A percentile compares a stretch with the other conserved stretches of the same genome.
These are phyloP conservation scores for Gari tellinella DNA, from an alignment of 2,888 invertebrate genomes.

Conservation along the genomic window DNA sequence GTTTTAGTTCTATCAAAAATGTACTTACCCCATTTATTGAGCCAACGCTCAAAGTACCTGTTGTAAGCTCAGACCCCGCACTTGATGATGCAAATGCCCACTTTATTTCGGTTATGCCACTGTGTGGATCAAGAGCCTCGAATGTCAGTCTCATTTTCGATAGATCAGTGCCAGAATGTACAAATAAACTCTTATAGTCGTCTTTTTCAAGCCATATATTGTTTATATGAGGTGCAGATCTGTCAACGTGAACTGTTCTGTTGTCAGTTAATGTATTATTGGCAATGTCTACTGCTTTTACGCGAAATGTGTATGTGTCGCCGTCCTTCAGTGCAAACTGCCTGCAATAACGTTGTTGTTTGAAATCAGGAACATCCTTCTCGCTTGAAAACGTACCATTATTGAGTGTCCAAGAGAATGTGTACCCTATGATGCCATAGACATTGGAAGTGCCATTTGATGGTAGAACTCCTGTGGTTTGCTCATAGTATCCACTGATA, in stretches of 20 bases:
- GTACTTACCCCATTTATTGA: too few species aligned
- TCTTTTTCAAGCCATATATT: conserved; percentile 55
- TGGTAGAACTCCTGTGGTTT: conserved; percentile 47
- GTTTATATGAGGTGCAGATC: conserved; percentile 54
- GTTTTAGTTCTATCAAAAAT: too few species aligned
- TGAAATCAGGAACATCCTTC: conserved; percentile 25
- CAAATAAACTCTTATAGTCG: conserved; percentile 50
- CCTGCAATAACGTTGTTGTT: conserved; percentile 37
- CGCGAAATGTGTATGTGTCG: conserved; percentile 44
- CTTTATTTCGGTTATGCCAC: conserved; percentile 53
- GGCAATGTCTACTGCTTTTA: conserved; percentile 56
- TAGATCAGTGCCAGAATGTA: conserved; percentile 61
- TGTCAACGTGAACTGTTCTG: conserved; percentile 54
- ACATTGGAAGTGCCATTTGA: conserved; percentile 58
- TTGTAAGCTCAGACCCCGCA: background rate
- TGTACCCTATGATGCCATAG: conserved; percentile 42
- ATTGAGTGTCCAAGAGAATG: conserved; percentile 19
- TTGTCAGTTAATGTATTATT: conserved; percentile 43
- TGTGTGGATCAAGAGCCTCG: conserved; percentile 61
- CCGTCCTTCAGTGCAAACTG: conserved; percentile 46
- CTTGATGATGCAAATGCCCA: conserved; percentile 54
- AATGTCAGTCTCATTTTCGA: conserved; percentile 58
- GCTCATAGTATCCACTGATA: conserved; percentile 54
- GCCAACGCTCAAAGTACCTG: too few species aligned
- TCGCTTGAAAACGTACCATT: background rate